These are phyloP conservation scores for Pachyseris speciosa DNA, from an alignment of 64 coral and sea anemone genomes.

Conservation along the genomic window DNA sequence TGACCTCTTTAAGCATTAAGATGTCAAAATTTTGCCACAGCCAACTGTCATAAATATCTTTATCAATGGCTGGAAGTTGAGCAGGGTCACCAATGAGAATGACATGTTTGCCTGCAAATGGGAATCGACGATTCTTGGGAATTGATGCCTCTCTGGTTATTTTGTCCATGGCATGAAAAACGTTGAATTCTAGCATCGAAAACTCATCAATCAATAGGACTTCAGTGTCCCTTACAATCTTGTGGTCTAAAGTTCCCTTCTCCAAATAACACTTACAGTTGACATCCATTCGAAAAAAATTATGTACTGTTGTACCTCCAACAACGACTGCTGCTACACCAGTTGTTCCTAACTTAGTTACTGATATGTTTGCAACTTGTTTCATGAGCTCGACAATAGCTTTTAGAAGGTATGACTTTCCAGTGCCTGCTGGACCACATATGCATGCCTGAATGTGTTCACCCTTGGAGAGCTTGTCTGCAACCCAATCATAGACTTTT, in stretches of 20 bases:
- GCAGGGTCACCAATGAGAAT: conserved; percentile 12
- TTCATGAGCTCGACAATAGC: neutral
- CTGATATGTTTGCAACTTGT: neutral
- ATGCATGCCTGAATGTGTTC: neutral
- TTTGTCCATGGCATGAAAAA: neutral
- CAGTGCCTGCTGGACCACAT: conserved; percentile 15
- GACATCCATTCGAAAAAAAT: conserved; percentile 5
- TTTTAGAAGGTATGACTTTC: neutral
- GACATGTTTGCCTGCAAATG: conserved; percentile 12
- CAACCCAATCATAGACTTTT: neutral
- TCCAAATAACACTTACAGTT: neutral
- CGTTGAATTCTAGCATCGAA: neutral
- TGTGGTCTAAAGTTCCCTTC: neutral
- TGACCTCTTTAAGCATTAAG: neutral
- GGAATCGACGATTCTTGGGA: too few relatives aligned
- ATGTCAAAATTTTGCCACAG: conserved; percentile 3
- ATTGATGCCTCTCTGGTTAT: neutral
- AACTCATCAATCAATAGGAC: conserved; percentile 16
- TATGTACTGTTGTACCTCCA: neutral
- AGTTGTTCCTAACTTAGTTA: neutral
- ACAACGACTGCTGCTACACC: neutral
- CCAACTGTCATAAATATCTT: neutral
- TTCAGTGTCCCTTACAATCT: neutral
- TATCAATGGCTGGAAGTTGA: conserved; percentile 17
- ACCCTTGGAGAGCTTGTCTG: neutral